Base-by-base conservation (phyloP, 2,797 vertebrate species). In the Neoniphon sammara region DNA sequence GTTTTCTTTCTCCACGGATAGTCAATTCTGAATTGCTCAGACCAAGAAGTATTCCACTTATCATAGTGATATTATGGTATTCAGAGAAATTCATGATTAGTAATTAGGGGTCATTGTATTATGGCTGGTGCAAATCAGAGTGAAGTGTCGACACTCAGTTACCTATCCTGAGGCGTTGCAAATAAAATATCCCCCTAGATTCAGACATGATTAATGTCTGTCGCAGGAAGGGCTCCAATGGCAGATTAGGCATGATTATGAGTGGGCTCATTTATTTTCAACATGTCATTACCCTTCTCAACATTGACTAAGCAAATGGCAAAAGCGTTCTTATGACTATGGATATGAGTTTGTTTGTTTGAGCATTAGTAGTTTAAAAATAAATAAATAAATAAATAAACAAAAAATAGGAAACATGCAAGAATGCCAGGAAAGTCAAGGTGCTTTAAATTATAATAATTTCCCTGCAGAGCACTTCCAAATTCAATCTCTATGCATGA, bases 251-350 rank as follows among this genome's bases (percentile, higher is more conserved):
- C 88, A 81, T 89, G 91, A 92, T 92, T 88, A 92, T 85, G 92
- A 89, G 84, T 81, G 78, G 88, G 81, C 87, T 93, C 91, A 92
- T 94, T 93, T 93, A 89, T 91, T 94, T 92, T 92, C 85, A 92
- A 88, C 91, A 93, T 91, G 90, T 93, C 92, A 91, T 93, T 93
- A 94, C 94, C 90, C 88, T 91, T 89, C 87, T 84, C 85, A 84
- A 83, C 87, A 89, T 86, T 86, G 88, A 89, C 84, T 82, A 87
- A 90, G 89, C 83, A 85, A 93, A 90, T 86, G 88, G 86, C 81
- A 81, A 81, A 34, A 87, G 74, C 66, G 72, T 86, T 75, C 87
- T 91, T 86, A 80, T 68, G 71, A 82, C 68, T 56, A 69, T 34
- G 50, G 70, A 50, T 73, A 65, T 63, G 73, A 81, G 64, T 53